phyloP scores from a whole-genome alignment of 2,797 vertebrate species.

The Acrossocheilus fasciatus region DNA sequence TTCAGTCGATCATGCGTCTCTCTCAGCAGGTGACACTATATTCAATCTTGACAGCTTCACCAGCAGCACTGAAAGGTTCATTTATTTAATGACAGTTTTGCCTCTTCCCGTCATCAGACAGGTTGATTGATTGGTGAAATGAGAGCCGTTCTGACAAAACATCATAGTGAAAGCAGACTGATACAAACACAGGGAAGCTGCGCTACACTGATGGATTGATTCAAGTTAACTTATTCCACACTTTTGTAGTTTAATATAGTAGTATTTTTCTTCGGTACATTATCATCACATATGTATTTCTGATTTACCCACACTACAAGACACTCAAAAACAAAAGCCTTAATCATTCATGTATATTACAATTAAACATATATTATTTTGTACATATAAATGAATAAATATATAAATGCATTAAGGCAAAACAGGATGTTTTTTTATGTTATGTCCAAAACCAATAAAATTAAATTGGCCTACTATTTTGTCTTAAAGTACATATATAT shows the following conservation, averaged over 20 bases:
- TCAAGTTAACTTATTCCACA: not conserved
- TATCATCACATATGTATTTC: not conserved
- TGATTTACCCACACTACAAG: not conserved
- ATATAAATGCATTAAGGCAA: too few species aligned
- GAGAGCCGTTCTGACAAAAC: not conserved
- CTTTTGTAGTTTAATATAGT: not conserved
- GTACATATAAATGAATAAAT: too few species aligned
- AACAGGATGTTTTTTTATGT: too few species aligned
- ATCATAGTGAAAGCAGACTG: not conserved
- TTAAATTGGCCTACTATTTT: not conserved
- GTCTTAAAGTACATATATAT: not conserved
- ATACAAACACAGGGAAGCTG: not conserved
- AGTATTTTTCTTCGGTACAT: not conserved
- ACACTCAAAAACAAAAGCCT: not conserved
- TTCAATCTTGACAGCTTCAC: not conserved
- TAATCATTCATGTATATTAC: too few species aligned
- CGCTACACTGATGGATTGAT: not conserved
- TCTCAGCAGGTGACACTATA: not conserved
- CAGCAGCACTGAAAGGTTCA: not conserved
- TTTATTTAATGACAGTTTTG: slow-evolving; percentile 13
- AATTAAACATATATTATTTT: too few species aligned
- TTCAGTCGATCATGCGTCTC: not conserved
- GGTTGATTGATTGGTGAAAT: not conserved
- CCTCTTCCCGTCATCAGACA: not conserved
- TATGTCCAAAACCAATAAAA: not conserved